Evolutionary conservation across 2,113 vertebrate species (phyloP).

Genomic region (Brachyhypopomus gauderio): DNA sequence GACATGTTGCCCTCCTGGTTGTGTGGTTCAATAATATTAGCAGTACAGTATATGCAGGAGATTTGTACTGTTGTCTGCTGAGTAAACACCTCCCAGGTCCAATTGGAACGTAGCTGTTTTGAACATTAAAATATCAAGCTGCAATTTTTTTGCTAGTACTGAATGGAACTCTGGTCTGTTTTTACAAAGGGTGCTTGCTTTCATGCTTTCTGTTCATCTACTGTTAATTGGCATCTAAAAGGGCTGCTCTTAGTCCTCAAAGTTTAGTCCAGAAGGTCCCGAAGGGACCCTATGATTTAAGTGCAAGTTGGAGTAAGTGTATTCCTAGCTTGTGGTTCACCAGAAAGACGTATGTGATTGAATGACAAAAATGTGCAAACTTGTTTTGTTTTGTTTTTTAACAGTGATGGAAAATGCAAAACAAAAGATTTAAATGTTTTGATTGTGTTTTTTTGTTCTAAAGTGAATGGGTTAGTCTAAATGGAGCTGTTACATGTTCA

Average conservation of each 20-base stretch:
- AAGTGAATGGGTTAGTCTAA: background rate
- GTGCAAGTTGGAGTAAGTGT: background rate
- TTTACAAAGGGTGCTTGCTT: background rate
- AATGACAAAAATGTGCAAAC: conserved; percentile 12
- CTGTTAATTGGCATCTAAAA: background rate
- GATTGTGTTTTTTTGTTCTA: conserved; percentile 6
- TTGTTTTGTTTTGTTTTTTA: background rate
- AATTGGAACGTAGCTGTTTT: background rate
- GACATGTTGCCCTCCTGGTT: background rate
- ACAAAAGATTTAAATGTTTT: background rate
- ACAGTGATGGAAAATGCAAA: background rate
- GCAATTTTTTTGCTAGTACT: background rate
- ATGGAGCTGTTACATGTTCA: background rate
- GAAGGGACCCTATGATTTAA: background rate
- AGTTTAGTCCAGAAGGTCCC: background rate
- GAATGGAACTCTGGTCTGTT: background rate
- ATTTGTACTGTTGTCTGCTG: background rate
- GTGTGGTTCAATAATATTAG: background rate
- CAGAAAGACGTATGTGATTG: background rate
- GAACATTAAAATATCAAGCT: background rate
- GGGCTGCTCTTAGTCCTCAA: background rate
- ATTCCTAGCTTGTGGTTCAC: background rate
- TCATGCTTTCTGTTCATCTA: background rate
- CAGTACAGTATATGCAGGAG: background rate
- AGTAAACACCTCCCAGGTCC: background rate